Evolutionary conservation across 1,140 invertebrate genomes (phyloP).

Genomic region (Trissolcus basalis): DNA sequence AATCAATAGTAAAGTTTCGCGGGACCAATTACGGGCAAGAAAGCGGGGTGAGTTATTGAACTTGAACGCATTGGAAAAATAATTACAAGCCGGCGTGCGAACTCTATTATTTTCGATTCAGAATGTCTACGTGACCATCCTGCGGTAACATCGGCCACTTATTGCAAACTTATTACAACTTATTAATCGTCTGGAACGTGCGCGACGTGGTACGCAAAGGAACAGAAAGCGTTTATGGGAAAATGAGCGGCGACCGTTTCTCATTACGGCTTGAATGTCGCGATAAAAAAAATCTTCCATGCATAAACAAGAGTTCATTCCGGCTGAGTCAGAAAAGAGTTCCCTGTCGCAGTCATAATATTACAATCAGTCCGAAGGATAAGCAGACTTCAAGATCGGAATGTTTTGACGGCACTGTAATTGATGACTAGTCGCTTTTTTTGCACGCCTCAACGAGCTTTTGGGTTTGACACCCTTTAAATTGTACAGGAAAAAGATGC

Average conservation of each 20-base stretch:
- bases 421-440: too few relatives aligned
- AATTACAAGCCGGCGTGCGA: slow-evolving; percentile 42
- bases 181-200: slow-evolving; percentile 42
- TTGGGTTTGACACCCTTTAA: too few relatives aligned
- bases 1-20: slow-evolving; percentile 6
- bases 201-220: slow-evolving; percentile 20
- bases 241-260: slow-evolving; percentile 34
- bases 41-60: slow-evolving; percentile 33
- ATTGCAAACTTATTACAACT: slow-evolving; percentile 12
- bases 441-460: too few relatives aligned
- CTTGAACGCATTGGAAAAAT: slow-evolving; percentile 30
- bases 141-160: not conserved
- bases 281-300: not conserved
- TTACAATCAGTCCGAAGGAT: too few relatives aligned
- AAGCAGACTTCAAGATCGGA: too few relatives aligned
- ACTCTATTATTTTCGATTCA: slow-evolving; percentile 22
- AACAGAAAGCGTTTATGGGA: slow-evolving; percentile 34
- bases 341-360: too few relatives aligned
- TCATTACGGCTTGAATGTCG: not conserved
- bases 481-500: too few relatives aligned
- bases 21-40: slow-evolving; percentile 30
- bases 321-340: too few relatives aligned
- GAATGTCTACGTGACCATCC: slow-evolving; percentile 9
- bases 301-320: too few relatives aligned
- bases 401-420: too few relatives aligned